Evolutionary conservation across 2,113 vertebrate genomes (phyloP), one percentile per base, ranked within the genome.

Genomic region (Formicarius rufipectus): DNA sequence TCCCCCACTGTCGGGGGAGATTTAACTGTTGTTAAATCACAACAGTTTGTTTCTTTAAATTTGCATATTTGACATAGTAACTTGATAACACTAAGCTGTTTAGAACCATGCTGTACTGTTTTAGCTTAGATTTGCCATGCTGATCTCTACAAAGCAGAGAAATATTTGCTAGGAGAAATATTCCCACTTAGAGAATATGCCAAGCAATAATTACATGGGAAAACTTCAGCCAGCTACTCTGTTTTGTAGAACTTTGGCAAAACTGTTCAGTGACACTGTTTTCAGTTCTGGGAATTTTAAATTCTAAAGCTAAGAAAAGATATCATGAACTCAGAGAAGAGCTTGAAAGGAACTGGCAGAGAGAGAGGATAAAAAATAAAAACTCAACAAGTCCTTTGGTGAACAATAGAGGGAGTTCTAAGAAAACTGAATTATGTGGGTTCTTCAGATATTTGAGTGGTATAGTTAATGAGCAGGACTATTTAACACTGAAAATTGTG

Each of bases 151-250:
- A 84, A 79, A 39, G 35, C n/a, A 69, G 37, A 74, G 49, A 86
- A 84, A 75, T 88, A 77, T 67, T 67, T 81, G 42, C 55, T 67
- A 80, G 45, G 60, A 90, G 72, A 92, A 95, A 71, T 95, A 88
- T 84, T 83, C 52, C 67, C 44, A 27, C 30, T 81, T 81, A 25
- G 4, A 78, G 60, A 84, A 75, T 35, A 81, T 27, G 22, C 19
- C 13, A 91, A 39, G 49, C 27, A 64, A 53, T 9, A 7, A 91
- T 74, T 50, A 68, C 24, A 23, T 2, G 5, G 33, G 11, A 30
- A 93, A 81, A 63, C 22, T 31, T 53, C 77, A 82, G 37, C 19
- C 20, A 81, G 2, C 10, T 81, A 67, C 33, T 58, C 69, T 75
- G 27, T 69, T 90, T 40, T 33, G 30, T n/a, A 47, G 49, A 84